Evolutionary conservation across 2,888 invertebrate genomes (phyloP), one percentile per base, ranked within the genome.

Genomic region (Calameuta pallipes): DNA sequence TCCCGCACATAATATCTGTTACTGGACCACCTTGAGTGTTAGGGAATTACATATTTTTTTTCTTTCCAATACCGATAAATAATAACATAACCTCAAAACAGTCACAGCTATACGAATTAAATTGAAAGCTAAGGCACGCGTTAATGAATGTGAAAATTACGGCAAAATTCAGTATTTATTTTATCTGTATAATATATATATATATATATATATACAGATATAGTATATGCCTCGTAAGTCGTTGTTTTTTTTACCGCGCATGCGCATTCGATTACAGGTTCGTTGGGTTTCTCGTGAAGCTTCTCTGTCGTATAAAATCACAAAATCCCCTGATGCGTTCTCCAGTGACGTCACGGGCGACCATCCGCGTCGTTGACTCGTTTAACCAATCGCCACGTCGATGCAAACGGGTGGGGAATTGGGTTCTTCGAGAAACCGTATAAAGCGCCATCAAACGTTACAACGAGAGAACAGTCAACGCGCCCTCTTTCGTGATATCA

Each of bases 381-480:
- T 56, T 23, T 23, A 23, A 69, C 79, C 79, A 81, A 79, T 82
- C 75, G 77, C 71, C 73, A 76, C 76, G 77, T 35, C 69, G 37
- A 73, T 33, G 13, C 13, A n/a, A 12, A 33, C 80, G 82, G 33
- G 87, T 85, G 84, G 86, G 85, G 82, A 74, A 75, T 37, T 69
- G 75, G 71, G 80, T 70, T 80, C 79, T 79, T 73, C 78, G 75
- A 79, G 56, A 79, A 76, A 78, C 84, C 81, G 81, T 88, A 87
- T 87, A 88, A 88, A 87, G 83, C 84, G 86, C 78, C 89, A 83
- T 86, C 87, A 87, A 84, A 84, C 85, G 79, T 82, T 81, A 81
- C 79, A 79, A 80, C 81, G 31, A 78, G 81, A 80, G 81, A 82
- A 82, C 87, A 89, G 87, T 89, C 82, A 78, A 83, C 83, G 83